Conservation (phyloP, 1,140 invertebrate species). For the Drosophila subpulchrella region DNA sequence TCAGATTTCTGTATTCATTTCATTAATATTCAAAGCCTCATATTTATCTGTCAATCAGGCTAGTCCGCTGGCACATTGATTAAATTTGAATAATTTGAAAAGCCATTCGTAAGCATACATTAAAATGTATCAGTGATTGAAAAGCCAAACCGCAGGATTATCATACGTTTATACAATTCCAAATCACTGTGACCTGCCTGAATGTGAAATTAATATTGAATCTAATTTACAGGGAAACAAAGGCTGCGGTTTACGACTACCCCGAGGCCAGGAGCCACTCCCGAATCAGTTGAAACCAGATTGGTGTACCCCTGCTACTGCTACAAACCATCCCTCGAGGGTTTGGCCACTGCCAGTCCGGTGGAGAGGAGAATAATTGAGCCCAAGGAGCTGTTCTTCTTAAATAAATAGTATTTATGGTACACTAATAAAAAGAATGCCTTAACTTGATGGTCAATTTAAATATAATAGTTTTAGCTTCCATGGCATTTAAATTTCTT, state of each 20-base stretch:
- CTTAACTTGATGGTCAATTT: not conserved
- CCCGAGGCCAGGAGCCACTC: constrained; percentile 19
- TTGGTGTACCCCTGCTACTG: constrained; percentile 65
- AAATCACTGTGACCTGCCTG: not conserved
- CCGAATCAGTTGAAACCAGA: not conserved
- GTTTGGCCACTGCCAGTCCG: not conserved
- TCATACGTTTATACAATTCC: not conserved
- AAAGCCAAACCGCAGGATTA: not conserved
- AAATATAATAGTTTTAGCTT: not conserved
- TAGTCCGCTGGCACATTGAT: not conserved
- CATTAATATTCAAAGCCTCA: too few relatives aligned
- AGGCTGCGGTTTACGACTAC: constrained; percentile 42
- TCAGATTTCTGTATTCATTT: not conserved
- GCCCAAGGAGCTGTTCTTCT: constrained; percentile 28
- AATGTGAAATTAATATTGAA: not conserved
- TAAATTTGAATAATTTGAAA: not conserved
- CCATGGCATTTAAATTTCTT: not conserved
- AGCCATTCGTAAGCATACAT: too few relatives aligned
- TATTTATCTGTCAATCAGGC: not conserved
- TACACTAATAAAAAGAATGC: not conserved
- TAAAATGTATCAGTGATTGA: not conserved
- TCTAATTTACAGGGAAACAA: constrained; percentile 24
- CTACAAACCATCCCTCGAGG: constrained; percentile 29
- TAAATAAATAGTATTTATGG: constrained; percentile 32
- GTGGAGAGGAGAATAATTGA: constrained; percentile 47